Evolutionary conservation across 2,888 invertebrate species (phyloP), one percentile per base, ranked within the genome.

Genomic region (Mimachlamys varia): DNA sequence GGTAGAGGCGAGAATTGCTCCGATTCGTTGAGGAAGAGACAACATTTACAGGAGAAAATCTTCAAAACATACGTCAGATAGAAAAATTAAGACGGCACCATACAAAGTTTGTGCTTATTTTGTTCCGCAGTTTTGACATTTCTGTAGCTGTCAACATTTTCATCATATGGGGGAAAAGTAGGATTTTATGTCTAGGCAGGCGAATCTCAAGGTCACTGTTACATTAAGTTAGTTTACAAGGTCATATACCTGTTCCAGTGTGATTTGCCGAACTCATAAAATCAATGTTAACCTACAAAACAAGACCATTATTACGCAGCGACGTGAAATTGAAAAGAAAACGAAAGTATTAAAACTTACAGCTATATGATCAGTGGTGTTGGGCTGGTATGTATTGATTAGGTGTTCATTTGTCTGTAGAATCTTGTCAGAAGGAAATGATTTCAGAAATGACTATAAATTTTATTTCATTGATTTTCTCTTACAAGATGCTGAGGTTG

Each of bases 391-490:
- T n/a, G 76, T 76, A 76, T 76, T 76, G 76, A 76, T 76, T 76
- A 1, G 27, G n/a, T n/a, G 62, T 76, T 76, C 62, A 76, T 76
- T 76, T 76, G 62, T 62, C 62, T 62, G 10, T n/a, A 44, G n/a
- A n/a, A 62, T 22, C 22, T n/a, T 22, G 12, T 76, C 33, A 76
- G 33, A 27, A 27, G 33, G 33, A 27, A 76, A 33, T 33, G 2
- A 33, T 76, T 27, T 76, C 76, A 76, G 33, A 76, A 76, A 27
- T 76, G 33, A 76, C 76, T 12, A 27, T 76, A 76, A 76, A 76
- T 76, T 76, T 76, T 15, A 76, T 33, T 76, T 33, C 33, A 76
- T 76, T 76, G 76, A 76, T 76, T 76, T 76, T 76, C 76, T 76
- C 76, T 76, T 76, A 76, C 76, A 76, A 76, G 76, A 76, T 27